Evolutionary conservation across 2,888 invertebrate species (phyloP), one percentile per base, ranked within the genome.

Genomic region (Amphipoea lucens): DNA sequence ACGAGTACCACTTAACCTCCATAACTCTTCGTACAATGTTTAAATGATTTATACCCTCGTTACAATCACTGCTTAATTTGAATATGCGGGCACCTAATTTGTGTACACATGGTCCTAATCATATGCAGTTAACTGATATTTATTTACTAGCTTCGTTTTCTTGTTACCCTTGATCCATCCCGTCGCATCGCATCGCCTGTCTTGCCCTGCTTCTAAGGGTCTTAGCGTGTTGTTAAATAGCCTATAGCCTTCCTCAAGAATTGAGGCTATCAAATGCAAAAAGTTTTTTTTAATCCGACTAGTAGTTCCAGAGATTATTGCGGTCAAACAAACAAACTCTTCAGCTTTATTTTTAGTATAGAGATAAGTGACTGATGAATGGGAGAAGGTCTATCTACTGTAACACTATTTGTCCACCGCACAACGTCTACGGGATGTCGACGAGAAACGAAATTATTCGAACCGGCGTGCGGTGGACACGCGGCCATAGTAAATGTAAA

Each of bases 31-130:
- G 54, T 66, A 60, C 66, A 73, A 79, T 23, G 36, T 83, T 90
- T 90, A 90, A 90, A 88, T 89, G 90, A 90, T 90, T 90, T 88
- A 90, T 85, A 75, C 60, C 57, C 69, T 78, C 69, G 82, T 83
- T 80, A 83, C 80, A 88, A 89, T 90, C 87, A 87, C 85, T 81
- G 81, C 81, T 82, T 79, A 63, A 85, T 89, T 84, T 86, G 74
- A 88, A 86, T 90, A 90, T 90, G 90, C 90, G 90, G 90, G 90
- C 82, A 75, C 51, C 73, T 86, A 79, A 81, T 86, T 85, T 83
- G 84, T 87, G 84, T 74, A 70, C 75, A 78, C 67, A 83, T 66
- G 69, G 66, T 40, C n/a, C 23, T 78, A 82, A 81, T 85, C 74
- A 63, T 76, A 76, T 79, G 67, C 79, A 65, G 29, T 85, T 77